Evolutionary conservation across 2,113 vertebrate species (phyloP), one percentile per base, ranked within the genome.

Genomic region (Callionymus lyra): DNA sequence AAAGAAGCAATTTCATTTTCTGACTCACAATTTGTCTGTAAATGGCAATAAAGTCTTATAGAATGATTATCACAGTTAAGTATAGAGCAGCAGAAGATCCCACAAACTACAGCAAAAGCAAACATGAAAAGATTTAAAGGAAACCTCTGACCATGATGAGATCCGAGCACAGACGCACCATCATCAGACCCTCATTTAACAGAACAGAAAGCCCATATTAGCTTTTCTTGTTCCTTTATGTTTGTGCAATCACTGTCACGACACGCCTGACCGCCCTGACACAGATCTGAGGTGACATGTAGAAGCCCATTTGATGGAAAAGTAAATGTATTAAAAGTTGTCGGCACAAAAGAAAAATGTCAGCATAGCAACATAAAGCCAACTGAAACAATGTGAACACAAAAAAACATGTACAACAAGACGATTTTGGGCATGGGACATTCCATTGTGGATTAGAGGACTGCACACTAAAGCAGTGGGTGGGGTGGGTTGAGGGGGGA

Each of bases 381-480:
- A 27, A 27, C 4, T 27, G 8, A 5, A 27, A 27, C 21, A 27
- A 5, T 27, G 21, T n/a, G n/a, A n/a, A n/a, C n/a, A n/a, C n/a
- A n/a, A n/a, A n/a, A n/a, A n/a, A n/a, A n/a, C n/a, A 27, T 8
- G 21, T 27, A 27, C 21, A 27, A 27, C 8, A 31, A 50, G 57
- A 53, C 12, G 43, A 44, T 70, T 68, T 38, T 34, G 65, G 59
- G 53, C 38, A 56, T 18, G 51, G 63, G 64, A 63, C 80, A 81
- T 81, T 82, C 80, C 81, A 58, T 35, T 77, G 74, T 63, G 67
- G 78, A 83, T 79, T 79, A 80, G 58, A 51, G 62, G 63, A 51
- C 60, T 58, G 56, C 5, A 49, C 63, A 76, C 74, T 68, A 78
- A 72, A 63, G 70, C 53, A 47, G 46, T 50, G 59, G 57, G 64